These are phyloP conservation scores for Passer domesticus DNA, from an alignment of 2,113 vertebrate genomes.

Conservation along the genomic window DNA sequence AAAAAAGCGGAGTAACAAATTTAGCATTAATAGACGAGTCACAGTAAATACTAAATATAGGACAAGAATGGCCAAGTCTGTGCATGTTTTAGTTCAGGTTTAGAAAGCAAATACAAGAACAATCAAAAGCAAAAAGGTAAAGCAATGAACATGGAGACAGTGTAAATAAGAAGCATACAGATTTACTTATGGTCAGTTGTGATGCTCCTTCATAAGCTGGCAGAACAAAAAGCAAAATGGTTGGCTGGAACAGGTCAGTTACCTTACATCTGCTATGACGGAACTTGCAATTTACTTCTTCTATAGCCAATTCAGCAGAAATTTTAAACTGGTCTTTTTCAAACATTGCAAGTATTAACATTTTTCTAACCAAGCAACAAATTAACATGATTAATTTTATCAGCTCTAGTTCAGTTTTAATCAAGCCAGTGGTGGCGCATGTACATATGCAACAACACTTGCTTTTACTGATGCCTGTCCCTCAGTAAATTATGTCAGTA, in stretches of 20 bases:
- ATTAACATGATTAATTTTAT: slow-evolving; percentile 25
- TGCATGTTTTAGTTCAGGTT: slow-evolving; percentile 84
- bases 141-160: slow-evolving; percentile 87
- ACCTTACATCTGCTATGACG: slow-evolving; percentile 82
- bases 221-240: slow-evolving; percentile 83
- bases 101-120: slow-evolving; percentile 84
- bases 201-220: slow-evolving; percentile 84
- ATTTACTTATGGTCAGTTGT: slow-evolving; percentile 84
- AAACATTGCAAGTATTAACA: slow-evolving; percentile 37
- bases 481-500: slow-evolving; percentile 2
- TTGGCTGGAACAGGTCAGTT: slow-evolving; percentile 83
- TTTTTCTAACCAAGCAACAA: slow-evolving; percentile 55
- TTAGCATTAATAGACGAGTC: slow-evolving; percentile 81
- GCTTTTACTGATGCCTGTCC: slow-evolving; percentile 67
- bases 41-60: slow-evolving; percentile 83
- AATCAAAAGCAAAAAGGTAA: slow-evolving; percentile 84
- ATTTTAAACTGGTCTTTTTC: slow-evolving; percentile 29
- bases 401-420: slow-evolving; percentile 38
- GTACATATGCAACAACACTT: not conserved
- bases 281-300: slow-evolving; percentile 67
- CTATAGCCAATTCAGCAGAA: slow-evolving; percentile 70
- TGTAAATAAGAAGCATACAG: slow-evolving; percentile 83
- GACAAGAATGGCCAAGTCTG: slow-evolving; percentile 83
- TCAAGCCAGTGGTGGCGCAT: slow-evolving; percentile 36
- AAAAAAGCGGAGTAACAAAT: slow-evolving; percentile 73